These are phyloP conservation scores for Chelmon rostratus DNA, from an alignment of 2,797 vertebrate genomes.

Conservation along the genomic window DNA sequence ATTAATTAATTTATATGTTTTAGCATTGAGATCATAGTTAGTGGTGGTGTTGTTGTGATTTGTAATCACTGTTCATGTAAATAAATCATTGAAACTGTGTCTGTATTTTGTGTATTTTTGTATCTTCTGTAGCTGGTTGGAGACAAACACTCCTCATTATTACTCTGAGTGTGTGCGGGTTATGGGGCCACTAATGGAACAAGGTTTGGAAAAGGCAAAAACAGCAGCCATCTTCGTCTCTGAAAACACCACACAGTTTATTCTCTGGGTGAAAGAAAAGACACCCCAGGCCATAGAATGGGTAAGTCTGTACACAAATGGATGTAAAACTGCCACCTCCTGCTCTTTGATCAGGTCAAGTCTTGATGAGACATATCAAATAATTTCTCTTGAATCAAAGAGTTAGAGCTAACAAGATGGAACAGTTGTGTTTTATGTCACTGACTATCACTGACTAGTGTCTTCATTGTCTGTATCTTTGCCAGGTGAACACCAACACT, in stretches of 20 bases:
- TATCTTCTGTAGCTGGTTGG: constrained; percentile 88
- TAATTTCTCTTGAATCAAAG: neutral
- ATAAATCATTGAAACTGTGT: neutral
- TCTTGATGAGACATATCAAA: fast-evolving
- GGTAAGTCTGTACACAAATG: constrained; percentile 81
- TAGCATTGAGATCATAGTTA: too few species aligned
- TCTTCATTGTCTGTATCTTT: constrained; percentile 5
- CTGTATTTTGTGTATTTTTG: constrained; percentile 13
- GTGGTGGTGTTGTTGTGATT: too few species aligned
- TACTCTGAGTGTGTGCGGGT: constrained; percentile 80
- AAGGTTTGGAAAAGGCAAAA: constrained; percentile 78
- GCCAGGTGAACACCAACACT: constrained; percentile 85
- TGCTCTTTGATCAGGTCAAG: neutral
- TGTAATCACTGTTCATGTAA: neutral
- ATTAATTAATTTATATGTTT: too few species aligned
- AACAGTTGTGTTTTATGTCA: neutral
- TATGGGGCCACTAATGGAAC: constrained; percentile 84
- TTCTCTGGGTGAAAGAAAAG: constrained; percentile 84
- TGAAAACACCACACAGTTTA: constrained; percentile 78
- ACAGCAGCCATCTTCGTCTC: constrained; percentile 70
- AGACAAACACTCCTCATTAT: constrained; percentile 85
- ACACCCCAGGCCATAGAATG: constrained; percentile 85
- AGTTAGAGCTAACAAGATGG: neutral
- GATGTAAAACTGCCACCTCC: neutral
- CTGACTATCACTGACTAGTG: too few species aligned